These are phyloP conservation scores for Cheilosia pagana DNA, from an alignment of 2,888 invertebrate genomes.

Conservation along the genomic window DNA sequence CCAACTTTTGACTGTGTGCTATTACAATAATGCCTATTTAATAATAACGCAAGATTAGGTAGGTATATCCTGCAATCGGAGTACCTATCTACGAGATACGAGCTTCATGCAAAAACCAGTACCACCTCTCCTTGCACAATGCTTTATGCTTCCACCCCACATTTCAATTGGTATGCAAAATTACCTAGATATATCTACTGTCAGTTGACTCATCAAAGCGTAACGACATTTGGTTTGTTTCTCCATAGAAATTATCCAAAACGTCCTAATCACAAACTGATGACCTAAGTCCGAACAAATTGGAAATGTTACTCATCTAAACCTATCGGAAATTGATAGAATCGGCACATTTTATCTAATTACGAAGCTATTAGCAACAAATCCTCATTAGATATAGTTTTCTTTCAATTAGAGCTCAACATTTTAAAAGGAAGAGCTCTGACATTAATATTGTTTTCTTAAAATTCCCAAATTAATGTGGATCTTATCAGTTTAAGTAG, in stretches of 20 bases:
- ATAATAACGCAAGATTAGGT: no score
- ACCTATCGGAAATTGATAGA: not conserved
- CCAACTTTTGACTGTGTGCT: no score
- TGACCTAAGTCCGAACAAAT: conserved; percentile 2
- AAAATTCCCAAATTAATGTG: conserved; percentile 19
- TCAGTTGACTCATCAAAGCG: no score
- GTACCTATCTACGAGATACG: no score
- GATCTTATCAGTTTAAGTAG: conserved; percentile 32
- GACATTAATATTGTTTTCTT: conserved; percentile 5
- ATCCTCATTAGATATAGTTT: conserved; percentile 31
- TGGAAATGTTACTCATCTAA: not conserved
- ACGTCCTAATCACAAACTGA: conserved; percentile 21
- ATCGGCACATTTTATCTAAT: conserved; percentile 25
- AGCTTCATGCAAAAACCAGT: no score
- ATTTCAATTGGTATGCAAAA: no score
- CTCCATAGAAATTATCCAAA: not conserved
- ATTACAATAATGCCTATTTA: no score
- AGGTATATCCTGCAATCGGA: no score
- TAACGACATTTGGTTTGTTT: no score
- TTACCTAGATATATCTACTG: no score
- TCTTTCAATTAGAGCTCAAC: conserved; percentile 30
- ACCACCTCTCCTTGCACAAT: no score
- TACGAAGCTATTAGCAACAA: conserved; percentile 44
- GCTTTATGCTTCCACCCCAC: no score
- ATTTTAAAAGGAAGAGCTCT: not conserved